Conservation (phyloP, 2,888 invertebrate species). For the Hirtodrosophila histrioides region DNA sequence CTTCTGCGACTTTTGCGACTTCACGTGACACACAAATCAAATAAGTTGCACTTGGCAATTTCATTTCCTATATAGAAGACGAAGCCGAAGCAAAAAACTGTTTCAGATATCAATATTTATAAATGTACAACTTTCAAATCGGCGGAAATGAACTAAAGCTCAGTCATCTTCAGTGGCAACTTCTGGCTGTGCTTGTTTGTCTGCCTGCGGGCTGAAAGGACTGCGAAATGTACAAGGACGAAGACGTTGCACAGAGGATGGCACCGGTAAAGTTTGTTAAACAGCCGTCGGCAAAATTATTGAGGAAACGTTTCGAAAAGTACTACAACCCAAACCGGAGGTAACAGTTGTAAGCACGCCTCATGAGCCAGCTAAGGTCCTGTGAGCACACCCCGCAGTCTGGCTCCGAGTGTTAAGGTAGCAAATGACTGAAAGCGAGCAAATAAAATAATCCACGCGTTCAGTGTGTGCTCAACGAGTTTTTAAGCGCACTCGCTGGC, state of each 20-base stretch:
- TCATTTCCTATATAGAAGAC: conserved; percentile 36
- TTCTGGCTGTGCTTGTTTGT: conserved; percentile 27
- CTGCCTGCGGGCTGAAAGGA: conserved; percentile 22
- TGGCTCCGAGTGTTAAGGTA: conserved; percentile 27
- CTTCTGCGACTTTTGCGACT: neutral
- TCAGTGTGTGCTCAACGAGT: conserved; percentile 38
- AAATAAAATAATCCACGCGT: conserved; percentile 4
- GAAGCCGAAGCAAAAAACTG: conserved; percentile 13
- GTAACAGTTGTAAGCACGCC: conserved; percentile 41
- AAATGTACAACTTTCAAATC: conserved; percentile 13
- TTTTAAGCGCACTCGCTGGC: conserved; percentile 45
- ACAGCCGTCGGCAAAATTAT: conserved; percentile 63
- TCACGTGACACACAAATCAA: conserved; percentile 38
- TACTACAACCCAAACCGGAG: conserved; percentile 26
- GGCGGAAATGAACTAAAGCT: conserved; percentile 56
- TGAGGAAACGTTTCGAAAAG: conserved; percentile 45
- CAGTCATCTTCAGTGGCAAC: conserved; percentile 10
- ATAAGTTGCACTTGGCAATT: conserved; percentile 41
- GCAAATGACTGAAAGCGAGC: conserved; percentile 13
- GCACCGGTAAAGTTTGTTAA: conserved; percentile 53
- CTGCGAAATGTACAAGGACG: conserved; percentile 25
- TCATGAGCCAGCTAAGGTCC: conserved; percentile 15
- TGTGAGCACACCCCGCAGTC: conserved; percentile 9
- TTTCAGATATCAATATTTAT: conserved; percentile 27
- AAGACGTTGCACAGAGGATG: conserved; percentile 18